Conservation (phyloP, 2,888 invertebrate species). For the Polia nebulosa region DNA sequence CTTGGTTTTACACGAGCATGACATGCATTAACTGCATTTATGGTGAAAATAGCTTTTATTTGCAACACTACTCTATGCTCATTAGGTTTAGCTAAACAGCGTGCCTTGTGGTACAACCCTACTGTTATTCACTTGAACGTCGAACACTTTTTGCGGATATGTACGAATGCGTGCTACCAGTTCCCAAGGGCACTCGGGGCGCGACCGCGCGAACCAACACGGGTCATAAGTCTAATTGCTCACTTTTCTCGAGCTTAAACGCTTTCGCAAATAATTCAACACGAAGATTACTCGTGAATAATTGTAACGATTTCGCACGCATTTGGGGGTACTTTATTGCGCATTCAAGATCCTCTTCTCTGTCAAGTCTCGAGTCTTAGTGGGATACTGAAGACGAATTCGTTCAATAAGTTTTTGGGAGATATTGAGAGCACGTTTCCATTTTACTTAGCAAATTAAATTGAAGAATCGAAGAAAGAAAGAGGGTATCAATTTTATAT, state of each 20-base stretch:
- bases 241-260: conserved; percentile 61
- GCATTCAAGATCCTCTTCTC: conserved; percentile 33
- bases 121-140: conserved; percentile 16
- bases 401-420: conserved; percentile 32
- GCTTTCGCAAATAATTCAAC: conserved; percentile 43
- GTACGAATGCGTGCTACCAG: conserved; percentile 16
- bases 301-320: conserved; percentile 53
- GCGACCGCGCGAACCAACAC: conserved; percentile 45
- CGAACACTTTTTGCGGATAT: conserved; percentile 12
- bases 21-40: neutral
- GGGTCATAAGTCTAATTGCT: conserved; percentile 62
- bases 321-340: conserved; percentile 53
- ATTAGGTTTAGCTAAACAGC: conserved; percentile 23
- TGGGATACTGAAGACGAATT: conserved; percentile 41
- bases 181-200: conserved; percentile 38
- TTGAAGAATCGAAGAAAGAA: conserved; percentile 54
- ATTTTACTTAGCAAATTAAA: conserved; percentile 52
- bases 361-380: conserved; percentile 40
- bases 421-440: conserved; percentile 32
- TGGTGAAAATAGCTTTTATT: conserved; percentile 7
- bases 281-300: conserved; percentile 56
- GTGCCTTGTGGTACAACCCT: conserved; percentile 24
- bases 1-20: conserved; percentile 11
- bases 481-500: conserved; percentile 42
- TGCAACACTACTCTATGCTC: conserved; percentile 14